phyloP scores from a whole-genome alignment of 2,888 invertebrate genomes.

The Eristalinus aeneus region DNA sequence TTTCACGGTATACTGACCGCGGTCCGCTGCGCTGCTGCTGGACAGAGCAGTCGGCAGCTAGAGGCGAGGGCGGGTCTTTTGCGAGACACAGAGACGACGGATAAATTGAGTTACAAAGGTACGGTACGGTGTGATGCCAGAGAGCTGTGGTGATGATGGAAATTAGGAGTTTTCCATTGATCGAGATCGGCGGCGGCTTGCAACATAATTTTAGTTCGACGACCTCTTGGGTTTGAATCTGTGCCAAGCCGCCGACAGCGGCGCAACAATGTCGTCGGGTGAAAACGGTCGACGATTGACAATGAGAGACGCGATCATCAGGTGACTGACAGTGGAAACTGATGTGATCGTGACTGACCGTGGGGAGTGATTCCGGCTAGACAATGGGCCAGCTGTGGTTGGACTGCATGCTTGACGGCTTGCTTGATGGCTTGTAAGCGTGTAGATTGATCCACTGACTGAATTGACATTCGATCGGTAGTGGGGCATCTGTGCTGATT shows the following conservation, averaged over 20 bases:
- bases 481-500: too few species aligned
- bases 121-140: background rate
- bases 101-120: constrained; percentile 19
- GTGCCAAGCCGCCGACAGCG: constrained; percentile 7
- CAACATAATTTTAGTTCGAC: constrained; percentile 4
- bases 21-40: constrained; percentile 18
- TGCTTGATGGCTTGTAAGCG: too few species aligned
- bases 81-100: constrained; percentile 26
- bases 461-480: too few species aligned
- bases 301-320: background rate
- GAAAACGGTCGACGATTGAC: constrained; percentile 1
- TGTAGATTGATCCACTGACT: too few species aligned
- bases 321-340: background rate
- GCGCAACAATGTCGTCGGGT: constrained; percentile 24
- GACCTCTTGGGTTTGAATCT: constrained; percentile 23
- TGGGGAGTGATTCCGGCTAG: background rate
- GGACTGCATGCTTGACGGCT: background rate
- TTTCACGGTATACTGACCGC: constrained; percentile 65
- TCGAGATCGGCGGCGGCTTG: constrained; percentile 36
- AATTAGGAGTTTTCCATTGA: constrained; percentile 58
- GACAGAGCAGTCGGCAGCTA: background rate
- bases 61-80: background rate
- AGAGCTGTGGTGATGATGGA: constrained; percentile 32
- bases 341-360: background rate
- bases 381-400: background rate